Percentiles rank a stretch among this genome's conserved stretches.
phyloP scores from a whole-genome alignment of 2,888 invertebrate species.

The Cheiracanthium punctorium region DNA sequence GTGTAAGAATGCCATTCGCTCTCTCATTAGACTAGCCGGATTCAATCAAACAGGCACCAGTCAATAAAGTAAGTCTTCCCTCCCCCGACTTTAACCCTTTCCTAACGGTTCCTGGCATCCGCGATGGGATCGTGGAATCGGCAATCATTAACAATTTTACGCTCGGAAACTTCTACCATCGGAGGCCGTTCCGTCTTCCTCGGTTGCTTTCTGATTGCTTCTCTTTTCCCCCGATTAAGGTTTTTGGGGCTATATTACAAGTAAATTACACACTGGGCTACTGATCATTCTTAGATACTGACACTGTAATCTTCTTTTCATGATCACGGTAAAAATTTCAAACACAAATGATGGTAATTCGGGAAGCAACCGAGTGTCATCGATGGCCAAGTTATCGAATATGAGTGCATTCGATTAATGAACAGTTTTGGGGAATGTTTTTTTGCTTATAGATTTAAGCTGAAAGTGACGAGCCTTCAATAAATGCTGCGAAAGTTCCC shows the following conservation, averaged over 20 bases:
- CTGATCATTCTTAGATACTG: neutral
- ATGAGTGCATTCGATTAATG: too few relatives aligned
- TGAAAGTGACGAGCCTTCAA: too few relatives aligned
- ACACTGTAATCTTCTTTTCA: conserved; percentile 1
- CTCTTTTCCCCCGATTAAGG: neutral
- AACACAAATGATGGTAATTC: neutral
- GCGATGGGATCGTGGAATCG: conserved; percentile 15
- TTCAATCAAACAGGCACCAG: conserved; percentile 2
- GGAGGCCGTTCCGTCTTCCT: conserved; percentile 8
- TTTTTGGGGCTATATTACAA: conserved; percentile 10
- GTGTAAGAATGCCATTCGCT: neutral
- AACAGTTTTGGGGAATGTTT: too few relatives aligned
- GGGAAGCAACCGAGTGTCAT: neutral
- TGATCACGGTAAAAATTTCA: neutral
- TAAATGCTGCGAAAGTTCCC: too few relatives aligned
- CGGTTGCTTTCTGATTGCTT: conserved; percentile 13
- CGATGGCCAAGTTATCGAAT: too few relatives aligned
- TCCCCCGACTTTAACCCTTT: conserved; percentile 6
- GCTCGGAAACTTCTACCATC: conserved; percentile 17
- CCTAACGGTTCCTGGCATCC: neutral
- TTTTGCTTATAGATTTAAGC: too few relatives aligned
- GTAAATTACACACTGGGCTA: conserved; percentile 4
- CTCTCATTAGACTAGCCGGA: neutral
- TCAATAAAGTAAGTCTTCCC: conserved; percentile 1
- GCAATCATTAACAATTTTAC: conserved; percentile 13